A percentile compares a stretch with the other conserved stretches of the same genome.
Evolutionary conservation across 2,888 invertebrate genomes (phyloP).

Genomic region (Andricus quercusramuli): DNA sequence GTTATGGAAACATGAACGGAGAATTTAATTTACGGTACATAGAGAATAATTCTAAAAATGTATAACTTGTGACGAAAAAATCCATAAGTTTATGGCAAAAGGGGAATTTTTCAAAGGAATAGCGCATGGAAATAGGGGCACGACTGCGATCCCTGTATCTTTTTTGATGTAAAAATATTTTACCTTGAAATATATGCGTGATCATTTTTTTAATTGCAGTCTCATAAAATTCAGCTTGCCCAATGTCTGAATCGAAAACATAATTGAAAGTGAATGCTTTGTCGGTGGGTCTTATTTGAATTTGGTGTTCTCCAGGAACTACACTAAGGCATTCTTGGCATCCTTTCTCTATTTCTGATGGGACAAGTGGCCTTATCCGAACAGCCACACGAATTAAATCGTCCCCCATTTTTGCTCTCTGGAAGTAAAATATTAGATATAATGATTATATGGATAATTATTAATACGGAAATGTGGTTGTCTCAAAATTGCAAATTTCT

Average conservation of each 20-base stretch:
- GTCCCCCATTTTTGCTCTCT: conserved; percentile 67
- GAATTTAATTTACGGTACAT: too few species aligned
- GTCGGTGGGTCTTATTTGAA: conserved; percentile 84
- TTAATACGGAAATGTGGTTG: too few species aligned
- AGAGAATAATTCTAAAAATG: too few species aligned
- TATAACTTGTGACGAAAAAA: too few species aligned
- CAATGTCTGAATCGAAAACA: conserved; percentile 86
- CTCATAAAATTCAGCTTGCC: conserved; percentile 87
- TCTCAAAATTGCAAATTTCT: too few species aligned
- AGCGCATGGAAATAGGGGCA: too few species aligned
- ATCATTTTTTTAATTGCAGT: conserved; percentile 86
- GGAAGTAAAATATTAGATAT: neutral
- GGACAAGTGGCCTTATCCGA: conserved; percentile 89
- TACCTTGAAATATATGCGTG: conserved; percentile 89
- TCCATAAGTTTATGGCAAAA: too few species aligned
- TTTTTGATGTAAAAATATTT: conserved; percentile 22
- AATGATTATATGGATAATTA: neutral
- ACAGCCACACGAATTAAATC: conserved; percentile 88
- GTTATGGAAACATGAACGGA: too few species aligned
- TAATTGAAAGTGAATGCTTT: conserved; percentile 91
- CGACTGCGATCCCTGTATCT: too few species aligned
- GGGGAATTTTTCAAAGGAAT: too few species aligned
- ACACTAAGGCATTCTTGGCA: conserved; percentile 87
- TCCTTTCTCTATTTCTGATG: conserved; percentile 86
- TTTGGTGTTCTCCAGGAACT: conserved; percentile 84